Base-by-base conservation (phyloP, 2,888 invertebrate species). In the Electrophaes corylata region DNA sequence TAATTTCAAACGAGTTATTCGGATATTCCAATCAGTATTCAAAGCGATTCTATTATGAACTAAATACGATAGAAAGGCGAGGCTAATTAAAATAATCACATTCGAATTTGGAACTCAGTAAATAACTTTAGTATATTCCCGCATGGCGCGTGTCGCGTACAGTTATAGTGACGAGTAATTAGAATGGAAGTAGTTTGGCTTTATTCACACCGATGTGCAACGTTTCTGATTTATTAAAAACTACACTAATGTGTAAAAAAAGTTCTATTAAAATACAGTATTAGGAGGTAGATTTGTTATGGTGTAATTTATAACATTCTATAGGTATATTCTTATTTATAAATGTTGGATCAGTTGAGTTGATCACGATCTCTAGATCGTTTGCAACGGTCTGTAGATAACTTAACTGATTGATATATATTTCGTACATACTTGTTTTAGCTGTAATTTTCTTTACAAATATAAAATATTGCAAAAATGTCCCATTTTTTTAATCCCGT, bases 21-120 rank as follows among this genome's bases (percentile, higher is more conserved):
- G 26, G 6, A 29, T 29, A 10, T 29, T 29, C 10, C 6, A 10
- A 29, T 16, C 1, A 37, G 37, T 37, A 16, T 37, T 8, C 37
- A 4, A n/a, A 39, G 35, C 19, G 18, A 35, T 35, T 11, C 12
- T 26, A 48, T 26, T 16, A 45, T 26, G 41, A 57, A 50, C 57
- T 46, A 31, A 49, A 55, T 56, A 37, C 59, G 57, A 65, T 40
- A 29, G 41, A 46, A 39, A 39, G 50, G 61, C 62, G 69, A 67
- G 67, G 81, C 80, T 79, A 74, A 83, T 61, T 51, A 53, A 54
- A 86, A 77, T 75, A 78, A 84, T 81, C 83, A 85, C 82, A 83
- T 65, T 67, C 50, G 67, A 71, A 75, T 77, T 75, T 71, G 71
- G 75, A 69, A 76, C 41, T 44, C 55, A 18, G 23, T 63, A 62